phyloP scores from a whole-genome alignment of 2,888 invertebrate genomes.

The Sturmia bella region DNA sequence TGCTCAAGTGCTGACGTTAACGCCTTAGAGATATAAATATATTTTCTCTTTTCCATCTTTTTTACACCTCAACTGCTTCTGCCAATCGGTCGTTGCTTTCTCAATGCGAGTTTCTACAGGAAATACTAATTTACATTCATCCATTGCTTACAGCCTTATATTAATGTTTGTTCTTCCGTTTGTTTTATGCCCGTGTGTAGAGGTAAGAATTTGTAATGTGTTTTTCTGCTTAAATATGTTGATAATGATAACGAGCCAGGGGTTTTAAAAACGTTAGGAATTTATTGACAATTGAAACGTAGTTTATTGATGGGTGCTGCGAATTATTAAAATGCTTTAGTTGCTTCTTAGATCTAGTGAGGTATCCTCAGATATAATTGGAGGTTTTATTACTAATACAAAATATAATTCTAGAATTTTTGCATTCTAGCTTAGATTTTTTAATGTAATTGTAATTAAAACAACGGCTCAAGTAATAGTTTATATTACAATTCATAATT shows the following conservation, averaged over 20 bases:
- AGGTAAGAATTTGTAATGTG: constrained; percentile 12
- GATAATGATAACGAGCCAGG: constrained; percentile 14
- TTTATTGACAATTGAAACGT: constrained; percentile 27
- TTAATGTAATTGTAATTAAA: no score
- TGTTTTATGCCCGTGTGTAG: not conserved
- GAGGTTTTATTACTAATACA: no score
- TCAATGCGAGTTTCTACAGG: constrained; percentile 16
- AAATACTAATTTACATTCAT: constrained; percentile 54
- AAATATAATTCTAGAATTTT: no score
- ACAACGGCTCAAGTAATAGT: no score
- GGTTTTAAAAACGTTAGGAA: constrained; percentile 29
- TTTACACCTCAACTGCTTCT: not conserved
- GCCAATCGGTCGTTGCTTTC: not conserved
- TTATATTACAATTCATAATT: no score
- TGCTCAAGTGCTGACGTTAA: constrained; percentile 30
- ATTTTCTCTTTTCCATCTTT: constrained; percentile 4
- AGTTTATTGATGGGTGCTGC: constrained; percentile 25
- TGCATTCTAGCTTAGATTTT: no score
- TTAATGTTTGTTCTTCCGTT: constrained; percentile 10
- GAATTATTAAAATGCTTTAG: not conserved
- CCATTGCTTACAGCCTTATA: constrained; percentile 4
- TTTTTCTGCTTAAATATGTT: constrained; percentile 32
- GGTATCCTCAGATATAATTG: no score
- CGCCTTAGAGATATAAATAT: constrained; percentile 34
- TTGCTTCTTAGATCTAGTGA: no score